Base-by-base conservation (phyloP, 2,113 vertebrate species). In the Pteruthius melanotis region DNA sequence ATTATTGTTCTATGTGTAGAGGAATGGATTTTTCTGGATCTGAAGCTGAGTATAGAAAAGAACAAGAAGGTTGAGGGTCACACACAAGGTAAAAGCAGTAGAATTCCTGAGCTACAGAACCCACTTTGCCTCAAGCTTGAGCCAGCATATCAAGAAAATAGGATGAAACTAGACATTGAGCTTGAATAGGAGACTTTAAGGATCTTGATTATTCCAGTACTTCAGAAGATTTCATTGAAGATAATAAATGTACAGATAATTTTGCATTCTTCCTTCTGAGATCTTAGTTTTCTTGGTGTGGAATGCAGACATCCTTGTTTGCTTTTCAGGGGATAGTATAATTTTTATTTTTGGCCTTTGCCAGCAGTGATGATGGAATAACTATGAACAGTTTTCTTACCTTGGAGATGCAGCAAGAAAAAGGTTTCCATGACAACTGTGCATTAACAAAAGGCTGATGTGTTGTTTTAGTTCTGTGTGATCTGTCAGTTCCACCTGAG, bases 351-450 rank as follows among this genome's bases (percentile, higher is more conserved):
- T 85, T 2, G 11, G 23, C 45, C 45, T 77, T 81, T 90, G 26
- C 75, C 39, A 39, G 22, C 39, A 68, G 35, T 49, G 53, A 31
- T 68, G 75, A 63, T 44, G 66, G 35, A 83, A 54, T 88, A 95
- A 66, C 53, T 75, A 30, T n/a, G 15, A 93, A 60, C 65, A 88
- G 49, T 93, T 93, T 87, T 83, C 72, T 89, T 87, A 94, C 94
- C 78, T 93, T 93, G 81, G 88, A 97, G 87, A 83, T 93, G 64
- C 76, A 87, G 42, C 70, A 85, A 94, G 70, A 59, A 82, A 82
- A 93, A 94, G 30, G 93, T 97, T 98, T 78, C 95, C 90, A 81
- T 97, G 76, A 92, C 96, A 98, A 95, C 96, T 77, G 23, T 74
- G 97, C 75, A 77, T 96, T 96, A 90, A 91, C 42, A 96, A 68